A percentile compares a stretch with the other conserved stretches of the same genome.
Conservation (phyloP, 2,113 vertebrate species). For the Chaetura pelagica region DNA sequence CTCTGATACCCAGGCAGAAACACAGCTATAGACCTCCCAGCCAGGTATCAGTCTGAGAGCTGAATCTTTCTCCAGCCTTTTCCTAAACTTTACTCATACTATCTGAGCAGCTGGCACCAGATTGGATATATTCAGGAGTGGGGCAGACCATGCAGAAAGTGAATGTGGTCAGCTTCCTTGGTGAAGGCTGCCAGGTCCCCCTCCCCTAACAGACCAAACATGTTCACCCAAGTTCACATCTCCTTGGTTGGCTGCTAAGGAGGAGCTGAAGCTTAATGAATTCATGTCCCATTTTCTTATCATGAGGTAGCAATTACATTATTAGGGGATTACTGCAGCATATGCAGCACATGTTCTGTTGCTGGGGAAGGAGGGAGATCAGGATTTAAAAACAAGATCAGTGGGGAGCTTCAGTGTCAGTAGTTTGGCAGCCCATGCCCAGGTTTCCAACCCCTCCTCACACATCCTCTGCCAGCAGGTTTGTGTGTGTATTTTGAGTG, state of each 20-base stretch:
- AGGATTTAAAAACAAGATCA: background rate
- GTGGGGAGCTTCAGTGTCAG: background rate
- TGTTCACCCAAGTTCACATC: background rate
- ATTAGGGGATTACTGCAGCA: constrained; percentile 15
- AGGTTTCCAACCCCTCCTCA: background rate
- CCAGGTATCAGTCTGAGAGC: background rate
- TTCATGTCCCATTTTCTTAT: constrained; percentile 27
- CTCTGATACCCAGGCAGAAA: background rate
- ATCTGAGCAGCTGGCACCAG: background rate
- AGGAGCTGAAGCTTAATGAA: constrained; percentile 28
- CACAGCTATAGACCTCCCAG: background rate
- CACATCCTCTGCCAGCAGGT: background rate
- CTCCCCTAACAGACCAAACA: background rate
- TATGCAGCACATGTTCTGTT: background rate
- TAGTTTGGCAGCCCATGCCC: background rate
- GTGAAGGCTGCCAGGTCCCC: background rate
- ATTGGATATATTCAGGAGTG: background rate
- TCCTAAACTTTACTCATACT: background rate
- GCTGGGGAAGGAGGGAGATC: background rate
- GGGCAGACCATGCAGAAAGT: background rate
- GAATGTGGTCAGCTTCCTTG: background rate
- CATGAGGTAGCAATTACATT: background rate
- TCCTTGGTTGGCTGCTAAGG: background rate
- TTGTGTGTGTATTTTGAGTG: rapidly evolving
- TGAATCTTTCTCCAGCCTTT: background rate